Base-by-base conservation (phyloP, 64 coral and sea anemone genomes). In the Dendrophyllia cribrosa region DNA sequence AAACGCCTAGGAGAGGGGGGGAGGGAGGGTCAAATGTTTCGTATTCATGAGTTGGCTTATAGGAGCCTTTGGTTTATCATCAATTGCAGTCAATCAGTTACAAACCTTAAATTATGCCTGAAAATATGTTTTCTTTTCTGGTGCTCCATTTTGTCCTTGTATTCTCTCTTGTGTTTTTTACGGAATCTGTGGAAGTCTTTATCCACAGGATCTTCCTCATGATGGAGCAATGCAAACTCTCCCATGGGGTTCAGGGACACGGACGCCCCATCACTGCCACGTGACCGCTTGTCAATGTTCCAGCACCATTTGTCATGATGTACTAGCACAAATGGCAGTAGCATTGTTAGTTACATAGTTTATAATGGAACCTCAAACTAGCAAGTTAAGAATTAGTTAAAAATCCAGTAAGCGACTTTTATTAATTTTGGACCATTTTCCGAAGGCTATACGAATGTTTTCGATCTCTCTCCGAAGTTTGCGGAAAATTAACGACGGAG, bases 121-220 rank as follows among this genome's bases (percentile, higher is more conserved):
- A 96, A 96, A 23, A 96, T 93, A 47, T 96, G 90, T 48, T 96
- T 96, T 53, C 95, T 84, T 71, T 93, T 93, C n/a, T 96, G 95
- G 19, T 96, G 95, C 44, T 96, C 95, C 13, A 65, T 58, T 24
- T 78, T 47, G 66, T 86, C 74, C 4, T 89, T 88, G 52, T 96
- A 96, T 9, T 70, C 75, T 50, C 89, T 93, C 2, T 77, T 83
- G 47, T 96, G 95, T 71, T 78, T 93, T 49, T 79, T 66, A 65
- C 90, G 82, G 25, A 96, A 96, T 12, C 86, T 19, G 52, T 83
- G 34, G 64, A 96, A 96, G 26, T 93, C 86, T 51, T 89, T 58
- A 21, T 96, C 87, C 8, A 96, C 86, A 5, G 95, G 95, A 43
- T 96, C 95, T 13, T 73, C 21, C 2, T 78, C 52, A 8, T 96